Base-by-base conservation (phyloP, 1,140 invertebrate species). In the Battus philenor region DNA sequence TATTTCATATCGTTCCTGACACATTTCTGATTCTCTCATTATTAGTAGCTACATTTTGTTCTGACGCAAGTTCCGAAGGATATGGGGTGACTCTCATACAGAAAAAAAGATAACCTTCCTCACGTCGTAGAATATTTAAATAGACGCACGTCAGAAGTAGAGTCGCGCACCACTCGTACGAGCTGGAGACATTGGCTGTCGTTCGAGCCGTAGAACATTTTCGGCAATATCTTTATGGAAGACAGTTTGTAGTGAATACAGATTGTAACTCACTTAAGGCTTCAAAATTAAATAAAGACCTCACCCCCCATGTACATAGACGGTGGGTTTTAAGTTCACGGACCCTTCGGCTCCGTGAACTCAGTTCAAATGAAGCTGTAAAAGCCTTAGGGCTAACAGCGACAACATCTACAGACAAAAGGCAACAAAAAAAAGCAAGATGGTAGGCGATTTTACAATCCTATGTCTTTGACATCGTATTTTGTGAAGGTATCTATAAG, bases 241-340 rank as follows among this genome's bases (percentile, higher is more conserved):
- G 17, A 22, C 20, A 10, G 1, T 38, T 38, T 22, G 22, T 2
- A 7, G 34, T 22, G 8, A 10, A 22, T 17, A 38, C 34, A 6
- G 17, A 38, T 11, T 38, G 34, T 20, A 30, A 44, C 6, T 44
- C 26, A 2, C n/a, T 44, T 7, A 44, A 44, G 20, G 41, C 41
- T 4, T 44, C 41, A 1, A 44, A 29, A 18, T 30, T 29, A 1
- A 44, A 44, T 20, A 31, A 2, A 6, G 41, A 44, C 8, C 11
- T 44, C 5, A 31, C 41, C 10, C 41, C 27, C 7, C 7, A 29
- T 2, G 41, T 44, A 0, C 41, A 44, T 9, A 15, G 41, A 1
- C 31, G 41, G 41, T 44, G 41, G 41, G 41, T 9, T 11, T 44
- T n/a, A n/a, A n/a, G n/a, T n/a, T n/a, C n/a, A n/a, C n/a, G n/a